Conservation (phyloP, 2,797 vertebrate genomes). For the Rhadinocentrus ornatus region DNA sequence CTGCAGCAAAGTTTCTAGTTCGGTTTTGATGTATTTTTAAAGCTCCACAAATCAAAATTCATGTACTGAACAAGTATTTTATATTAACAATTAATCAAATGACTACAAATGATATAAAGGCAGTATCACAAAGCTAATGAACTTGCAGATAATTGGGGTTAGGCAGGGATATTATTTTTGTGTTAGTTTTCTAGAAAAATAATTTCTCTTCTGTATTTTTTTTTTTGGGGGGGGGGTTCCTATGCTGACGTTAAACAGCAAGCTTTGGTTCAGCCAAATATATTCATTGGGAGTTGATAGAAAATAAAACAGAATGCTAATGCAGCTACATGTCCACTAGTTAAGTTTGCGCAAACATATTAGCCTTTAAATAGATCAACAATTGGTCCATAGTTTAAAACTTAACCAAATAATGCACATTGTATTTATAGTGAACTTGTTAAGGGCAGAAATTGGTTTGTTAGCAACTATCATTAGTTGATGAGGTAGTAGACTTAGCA, state of each 20-base stretch:
- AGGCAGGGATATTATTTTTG: background rate
- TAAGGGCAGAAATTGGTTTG: background rate
- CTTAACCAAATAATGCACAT: background rate
- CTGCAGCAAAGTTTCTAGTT: background rate
- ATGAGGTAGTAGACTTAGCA: background rate
- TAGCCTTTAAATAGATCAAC: background rate
- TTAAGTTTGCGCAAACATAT: background rate
- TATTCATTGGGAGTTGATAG: background rate
- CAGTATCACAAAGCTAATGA: background rate
- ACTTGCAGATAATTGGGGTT: background rate
- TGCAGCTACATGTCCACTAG: background rate
- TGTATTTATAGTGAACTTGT: background rate
- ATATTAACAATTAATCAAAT: background rate
- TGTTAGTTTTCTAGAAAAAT: background rate
- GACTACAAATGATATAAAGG: background rate
- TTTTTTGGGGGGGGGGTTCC: too few relatives aligned
- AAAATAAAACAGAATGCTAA: background rate
- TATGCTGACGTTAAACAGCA: background rate
- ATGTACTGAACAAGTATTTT: constrained; percentile 3
- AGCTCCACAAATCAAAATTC: constrained; percentile 3
- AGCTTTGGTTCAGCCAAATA: background rate
- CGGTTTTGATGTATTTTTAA: constrained; percentile 20
- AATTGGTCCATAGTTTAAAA: background rate
- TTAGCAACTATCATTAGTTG: background rate
- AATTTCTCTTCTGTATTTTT: background rate